These are phyloP conservation scores for Agrochola lychnidis DNA, from an alignment of 2,888 invertebrate genomes.

Conservation along the genomic window DNA sequence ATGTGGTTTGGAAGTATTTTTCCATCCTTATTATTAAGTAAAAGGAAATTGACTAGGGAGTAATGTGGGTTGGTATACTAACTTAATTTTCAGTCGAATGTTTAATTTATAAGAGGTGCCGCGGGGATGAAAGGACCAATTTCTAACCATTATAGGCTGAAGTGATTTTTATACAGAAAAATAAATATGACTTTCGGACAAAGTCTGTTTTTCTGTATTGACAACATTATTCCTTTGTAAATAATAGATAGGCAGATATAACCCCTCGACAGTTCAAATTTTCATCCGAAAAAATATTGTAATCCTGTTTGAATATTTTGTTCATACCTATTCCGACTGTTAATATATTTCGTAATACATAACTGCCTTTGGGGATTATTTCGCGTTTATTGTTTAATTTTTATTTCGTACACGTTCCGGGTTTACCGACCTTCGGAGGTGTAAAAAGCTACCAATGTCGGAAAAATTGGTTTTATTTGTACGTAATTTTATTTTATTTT, in stretches of 20 bases:
- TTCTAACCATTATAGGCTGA: not conserved
- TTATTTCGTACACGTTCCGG: slow-evolving; percentile 53
- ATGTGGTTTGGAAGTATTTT: slow-evolving; percentile 53
- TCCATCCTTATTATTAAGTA: slow-evolving; percentile 9
- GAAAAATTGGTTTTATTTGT: slow-evolving; percentile 43
- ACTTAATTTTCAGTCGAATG: not conserved
- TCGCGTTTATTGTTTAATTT: slow-evolving; percentile 62
- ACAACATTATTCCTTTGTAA: slow-evolving; percentile 1
- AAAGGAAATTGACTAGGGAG: slow-evolving; percentile 17
- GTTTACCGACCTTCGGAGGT: slow-evolving; percentile 26
- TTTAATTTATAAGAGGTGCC: not conserved
- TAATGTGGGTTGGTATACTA: not conserved
- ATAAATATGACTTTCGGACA: not conserved
- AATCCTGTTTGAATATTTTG: slow-evolving; percentile 3
- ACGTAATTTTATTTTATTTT: slow-evolving; percentile 21
- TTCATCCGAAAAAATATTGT: not conserved
- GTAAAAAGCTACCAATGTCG: slow-evolving; percentile 26
- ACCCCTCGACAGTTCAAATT: not conserved
- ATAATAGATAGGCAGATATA: not conserved
- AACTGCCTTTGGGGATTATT: slow-evolving; percentile 49
- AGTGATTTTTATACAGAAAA: not conserved
- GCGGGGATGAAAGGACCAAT: not conserved
- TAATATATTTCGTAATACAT: slow-evolving; percentile 46
- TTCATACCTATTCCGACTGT: slow-evolving; percentile 1
- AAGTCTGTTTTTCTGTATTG: not conserved